Conservation (phyloP, 2,797 vertebrate species). For the Xiphorhynchus erythropygius region DNA sequence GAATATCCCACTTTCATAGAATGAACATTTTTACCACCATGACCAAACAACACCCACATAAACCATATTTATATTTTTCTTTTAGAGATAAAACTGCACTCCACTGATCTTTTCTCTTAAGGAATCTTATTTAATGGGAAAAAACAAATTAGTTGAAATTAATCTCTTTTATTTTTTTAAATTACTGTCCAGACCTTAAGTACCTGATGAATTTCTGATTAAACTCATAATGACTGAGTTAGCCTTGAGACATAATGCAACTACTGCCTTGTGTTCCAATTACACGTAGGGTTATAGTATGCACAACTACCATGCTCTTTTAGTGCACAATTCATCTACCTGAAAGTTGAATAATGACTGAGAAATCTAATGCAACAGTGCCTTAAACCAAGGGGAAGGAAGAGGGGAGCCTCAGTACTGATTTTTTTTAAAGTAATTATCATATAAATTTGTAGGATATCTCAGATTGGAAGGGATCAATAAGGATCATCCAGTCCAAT, state of each 20-base stretch:
- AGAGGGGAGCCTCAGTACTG: background rate
- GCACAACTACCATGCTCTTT: background rate
- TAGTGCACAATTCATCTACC: background rate
- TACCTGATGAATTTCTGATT: background rate
- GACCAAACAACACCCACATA: background rate
- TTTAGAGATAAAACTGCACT: background rate
- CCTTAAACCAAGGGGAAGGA: background rate
- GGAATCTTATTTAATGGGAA: background rate
- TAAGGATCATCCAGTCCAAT: rapidly evolving
- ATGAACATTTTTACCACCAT: background rate
- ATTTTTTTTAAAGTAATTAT: background rate
- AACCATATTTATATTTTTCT: background rate
- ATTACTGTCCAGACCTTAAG: background rate
- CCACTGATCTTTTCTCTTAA: background rate
- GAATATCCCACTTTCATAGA: background rate
- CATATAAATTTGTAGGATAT: background rate
- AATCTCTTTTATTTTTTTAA: background rate
- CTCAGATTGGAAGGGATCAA: background rate
- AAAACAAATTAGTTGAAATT: background rate
- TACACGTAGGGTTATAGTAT: background rate
- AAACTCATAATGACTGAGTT: background rate
- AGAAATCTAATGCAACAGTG: background rate
- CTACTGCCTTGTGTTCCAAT: background rate
- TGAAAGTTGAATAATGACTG: background rate
- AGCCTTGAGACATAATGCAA: background rate